Base-by-base conservation (phyloP, 2,797 vertebrate genomes). In the Eidolon dupreanum region DNA sequence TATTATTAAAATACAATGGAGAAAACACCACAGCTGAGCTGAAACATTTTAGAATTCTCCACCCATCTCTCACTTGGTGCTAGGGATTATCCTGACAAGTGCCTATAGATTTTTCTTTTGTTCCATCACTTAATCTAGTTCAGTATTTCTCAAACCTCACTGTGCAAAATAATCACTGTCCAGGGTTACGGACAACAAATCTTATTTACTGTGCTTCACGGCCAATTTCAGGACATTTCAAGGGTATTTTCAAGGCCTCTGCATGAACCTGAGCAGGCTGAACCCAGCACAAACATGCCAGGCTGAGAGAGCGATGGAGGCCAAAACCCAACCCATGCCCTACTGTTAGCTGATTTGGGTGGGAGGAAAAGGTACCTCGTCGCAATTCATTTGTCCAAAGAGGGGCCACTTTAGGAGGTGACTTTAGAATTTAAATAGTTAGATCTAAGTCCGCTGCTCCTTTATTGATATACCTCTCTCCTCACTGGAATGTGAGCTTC, bases 81-180 rank as follows among this genome's bases (percentile, higher is more conserved):
- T 20, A 73, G 15, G 66, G 65, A 88, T 92, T 46, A 96, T 55
- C 70, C 28, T 78, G 83, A 96, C 73, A 83, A 83, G 86, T 51
- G 41, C 79, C 73, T 74, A 66, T 24, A 65, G 89, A 73, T 87
- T 82, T 71, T 89, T 70, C 79, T 86, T 90, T 82, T 68, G 49
- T 93, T 94, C 71, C 66, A 49, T 93, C 82, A 59, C 82, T 97
- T 95, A 94, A 92, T 95, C 70, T 77, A 93, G 94, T 93, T 93
- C 83, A 95, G 65, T 55, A 77, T 93, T 92, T 93, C 75, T 94
- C 93, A 93, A 85, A 88, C 51, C 38, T 77, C 75, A 28, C 2
- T n/a, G 83, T 90, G 22, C 46, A 88, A 95, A 97, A 92, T 93
- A 92, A 96, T 96, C 74, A 92, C 24, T 57, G 3, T 71, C 68